Evolutionary conservation across 2,113 vertebrate species (phyloP), one percentile per base, ranked within the genome.

Genomic region (Xenopus laevis): DNA sequence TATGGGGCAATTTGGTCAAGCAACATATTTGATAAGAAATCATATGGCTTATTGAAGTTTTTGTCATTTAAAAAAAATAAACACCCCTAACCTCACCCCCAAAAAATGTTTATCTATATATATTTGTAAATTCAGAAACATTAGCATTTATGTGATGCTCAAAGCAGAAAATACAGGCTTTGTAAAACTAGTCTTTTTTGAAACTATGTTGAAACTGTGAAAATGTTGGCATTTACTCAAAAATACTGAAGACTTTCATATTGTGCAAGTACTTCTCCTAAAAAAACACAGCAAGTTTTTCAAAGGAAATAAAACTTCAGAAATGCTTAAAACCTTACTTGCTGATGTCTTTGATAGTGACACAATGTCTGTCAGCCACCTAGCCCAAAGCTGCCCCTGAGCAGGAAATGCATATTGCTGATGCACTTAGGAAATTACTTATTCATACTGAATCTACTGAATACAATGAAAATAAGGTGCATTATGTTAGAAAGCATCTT

Each of bases 371-470:
- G 66, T 57, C 74, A 77, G 81, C 79, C 82, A 81, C 80, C 74
- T 85, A 71, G 65, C 70, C 79, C 72, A 87, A 18, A 84, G 78
- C 72, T 79, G 50, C 72, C 78, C 70, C 80, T 87, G 88, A 93
- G 92, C 90, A 91, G 86, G 78, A 79, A 82, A 81, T 81, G 82
- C 82, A 86, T 87, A 83, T 83, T 82, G 83, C 84, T 79, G 81
- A 84, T 86, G 89, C 92, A 94, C 93, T 94, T 93, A 91, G 74
- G 91, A 83, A 80, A 94, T 96, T 87, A 94, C 86, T 93, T 92
- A 95, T 96, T 96, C 90, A 96, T 95, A 86, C 90, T 89, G 85
- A 86, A 85, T 85, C 89, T 82, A 83, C 88, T 87, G 87, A 94
- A 92, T 91, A 94, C 88, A 91, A 85, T 87, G 82, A 87, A 89